These are phyloP conservation scores for Choreutis nemorana DNA, from an alignment of 2,888 invertebrate genomes.

Conservation along the genomic window DNA sequence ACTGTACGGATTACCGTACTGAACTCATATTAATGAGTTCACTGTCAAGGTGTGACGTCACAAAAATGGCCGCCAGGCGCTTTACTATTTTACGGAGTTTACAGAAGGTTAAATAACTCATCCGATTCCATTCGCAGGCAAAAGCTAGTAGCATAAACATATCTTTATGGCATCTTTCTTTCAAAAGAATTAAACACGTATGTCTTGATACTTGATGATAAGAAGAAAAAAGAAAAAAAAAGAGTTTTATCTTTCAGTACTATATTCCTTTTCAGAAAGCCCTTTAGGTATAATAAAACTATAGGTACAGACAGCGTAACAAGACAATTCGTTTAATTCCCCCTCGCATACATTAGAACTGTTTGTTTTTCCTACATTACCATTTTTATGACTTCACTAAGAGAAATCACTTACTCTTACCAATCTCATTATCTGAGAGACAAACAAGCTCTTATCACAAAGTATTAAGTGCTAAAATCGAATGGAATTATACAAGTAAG, in stretches of 20 bases:
- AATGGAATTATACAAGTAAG: constrained; percentile 1
- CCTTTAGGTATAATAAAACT: too few species aligned
- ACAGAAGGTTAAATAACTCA: too few species aligned
- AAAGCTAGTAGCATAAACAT: too few species aligned
- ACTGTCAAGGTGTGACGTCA: too few species aligned
- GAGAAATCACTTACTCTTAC: constrained; percentile 51
- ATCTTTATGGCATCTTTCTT: too few species aligned
- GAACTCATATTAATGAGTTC: too few species aligned
- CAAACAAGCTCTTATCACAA: constrained; percentile 7
- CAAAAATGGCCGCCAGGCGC: too few species aligned
- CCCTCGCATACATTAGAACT: constrained; percentile 55
- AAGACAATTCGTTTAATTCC: constrained; percentile 38
- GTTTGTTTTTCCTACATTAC: constrained; percentile 63
- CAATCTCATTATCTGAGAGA: too few species aligned
- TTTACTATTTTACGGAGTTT: too few species aligned
- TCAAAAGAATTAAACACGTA: too few species aligned
- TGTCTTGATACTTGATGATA: constrained; percentile 1
- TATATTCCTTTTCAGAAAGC: constrained; percentile 8
- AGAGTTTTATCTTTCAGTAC: constrained; percentile 9
- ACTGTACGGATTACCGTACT: too few species aligned
- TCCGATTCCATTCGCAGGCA: too few species aligned
- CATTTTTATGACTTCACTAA: constrained; percentile 64
- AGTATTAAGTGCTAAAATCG: constrained; percentile 8
- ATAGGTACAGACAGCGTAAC: constrained; percentile 19
- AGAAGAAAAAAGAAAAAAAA: constrained; percentile 7